Evolutionary conservation across 2,113 vertebrate genomes (phyloP).

Genomic region (Parotia lawesii): DNA sequence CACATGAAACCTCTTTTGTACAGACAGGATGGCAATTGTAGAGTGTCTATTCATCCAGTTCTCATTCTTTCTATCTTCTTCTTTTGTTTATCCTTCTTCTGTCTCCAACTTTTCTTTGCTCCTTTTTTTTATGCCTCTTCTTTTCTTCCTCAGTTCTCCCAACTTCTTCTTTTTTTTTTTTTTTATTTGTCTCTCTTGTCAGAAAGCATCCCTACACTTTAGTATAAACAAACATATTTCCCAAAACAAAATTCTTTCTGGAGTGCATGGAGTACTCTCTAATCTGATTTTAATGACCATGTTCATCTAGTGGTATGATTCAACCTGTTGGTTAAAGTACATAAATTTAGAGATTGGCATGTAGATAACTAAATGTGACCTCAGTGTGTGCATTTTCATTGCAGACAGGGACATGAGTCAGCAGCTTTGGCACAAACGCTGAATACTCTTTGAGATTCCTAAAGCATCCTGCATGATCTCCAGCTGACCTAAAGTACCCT

Average conservation of each 20-base stretch:
- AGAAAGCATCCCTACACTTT: rapidly evolving
- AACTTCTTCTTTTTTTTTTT: background rate
- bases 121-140: background rate
- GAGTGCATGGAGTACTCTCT: background rate
- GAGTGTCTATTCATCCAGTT: background rate
- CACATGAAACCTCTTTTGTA: background rate
- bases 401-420: rapidly evolving
- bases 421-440: background rate
- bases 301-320: background rate
- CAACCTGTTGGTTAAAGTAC: background rate
- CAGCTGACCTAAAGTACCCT: background rate
- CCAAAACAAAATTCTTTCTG: background rate
- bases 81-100: background rate
- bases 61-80: background rate
- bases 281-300: background rate
- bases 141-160: background rate
- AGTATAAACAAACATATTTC: background rate
- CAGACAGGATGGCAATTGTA: background rate
- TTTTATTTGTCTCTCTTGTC: background rate
- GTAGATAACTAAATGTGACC: background rate
- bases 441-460: background rate
- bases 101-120: background rate
- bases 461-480: background rate
- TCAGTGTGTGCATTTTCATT: background rate
- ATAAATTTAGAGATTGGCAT: background rate